A percentile compares a stretch with the other conserved stretches of the same genome.
Conservation (phyloP, 2,797 vertebrate genomes). For the Myoxocephalus aenaeus region DNA sequence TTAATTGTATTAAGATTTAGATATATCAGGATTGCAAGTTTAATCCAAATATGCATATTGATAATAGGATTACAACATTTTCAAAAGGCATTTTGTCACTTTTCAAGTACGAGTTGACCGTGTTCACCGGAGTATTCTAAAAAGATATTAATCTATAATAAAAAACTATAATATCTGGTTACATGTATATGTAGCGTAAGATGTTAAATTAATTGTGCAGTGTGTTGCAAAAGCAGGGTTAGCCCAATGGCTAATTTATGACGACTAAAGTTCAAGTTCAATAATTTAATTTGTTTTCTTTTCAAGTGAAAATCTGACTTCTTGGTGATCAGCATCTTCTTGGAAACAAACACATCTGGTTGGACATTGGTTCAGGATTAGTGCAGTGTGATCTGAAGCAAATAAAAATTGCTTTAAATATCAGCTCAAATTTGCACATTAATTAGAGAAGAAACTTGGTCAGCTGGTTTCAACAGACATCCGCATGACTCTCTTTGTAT, state of each 20-base stretch:
- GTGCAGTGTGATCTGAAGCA: not conserved
- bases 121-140: not conserved
- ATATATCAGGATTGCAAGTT: not conserved
- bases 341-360: not conserved
- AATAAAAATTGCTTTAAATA: not conserved
- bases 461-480: not conserved
- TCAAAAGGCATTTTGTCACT: not conserved
- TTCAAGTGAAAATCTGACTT: not conserved
- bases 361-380: not conserved
- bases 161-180: not conserved
- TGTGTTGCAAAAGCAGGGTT: not conserved
- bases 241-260: not conserved
- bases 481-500: not conserved
- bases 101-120: not conserved
- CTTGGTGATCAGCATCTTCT: not conserved
- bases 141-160: too few species aligned
- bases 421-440: not conserved
- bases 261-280: too few species aligned
- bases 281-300: too few species aligned
- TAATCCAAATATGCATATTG: not conserved
- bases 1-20: slow-evolving; percentile 12
- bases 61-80: not conserved
- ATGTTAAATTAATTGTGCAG: not conserved
- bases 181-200: not conserved
- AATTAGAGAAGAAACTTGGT: not conserved